These are phyloP conservation scores for Drosophila parvula DNA, from an alignment of 1,140 invertebrate genomes.

Conservation along the genomic window DNA sequence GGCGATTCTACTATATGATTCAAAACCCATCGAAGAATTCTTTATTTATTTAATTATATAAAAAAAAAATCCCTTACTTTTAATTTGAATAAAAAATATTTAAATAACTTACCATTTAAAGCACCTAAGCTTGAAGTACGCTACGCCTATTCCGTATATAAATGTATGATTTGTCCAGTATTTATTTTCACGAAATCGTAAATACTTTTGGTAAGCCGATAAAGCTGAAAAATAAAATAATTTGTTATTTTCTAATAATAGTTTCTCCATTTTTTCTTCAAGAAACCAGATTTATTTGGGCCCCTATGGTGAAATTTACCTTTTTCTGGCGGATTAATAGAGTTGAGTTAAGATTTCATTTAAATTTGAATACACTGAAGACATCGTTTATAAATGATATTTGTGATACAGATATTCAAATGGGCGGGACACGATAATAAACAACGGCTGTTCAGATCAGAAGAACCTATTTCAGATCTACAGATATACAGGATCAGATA, in stretches of 20 bases:
- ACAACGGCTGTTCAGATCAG: no score
- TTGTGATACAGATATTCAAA: no score
- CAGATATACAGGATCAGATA: no score
- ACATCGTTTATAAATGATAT: no score
- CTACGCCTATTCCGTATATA: conserved; percentile 96
- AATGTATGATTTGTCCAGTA: conserved; percentile 96
- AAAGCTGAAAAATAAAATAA: conserved; percentile 87
- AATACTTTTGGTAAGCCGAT: conserved; percentile 97
- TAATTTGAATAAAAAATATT: neutral
- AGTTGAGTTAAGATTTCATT: no score
- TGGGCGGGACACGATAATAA: no score
- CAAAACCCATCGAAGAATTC: neutral
- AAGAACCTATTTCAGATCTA: no score
- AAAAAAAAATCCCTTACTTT: neutral
- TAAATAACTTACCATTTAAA: conserved; percentile 94
- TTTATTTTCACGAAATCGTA: conserved; percentile 88
- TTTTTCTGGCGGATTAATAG: no score
- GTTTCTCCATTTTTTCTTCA: no score
- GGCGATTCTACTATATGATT: neutral
- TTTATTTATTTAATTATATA: neutral
- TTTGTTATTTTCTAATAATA: neutral
- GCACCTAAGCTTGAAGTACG: conserved; percentile 97
- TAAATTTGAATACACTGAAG: no score
- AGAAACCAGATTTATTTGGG: no score
- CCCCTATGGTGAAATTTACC: no score